These are phyloP conservation scores for Catonia carolina DNA, from an alignment of 2,888 invertebrate species.

Conservation along the genomic window DNA sequence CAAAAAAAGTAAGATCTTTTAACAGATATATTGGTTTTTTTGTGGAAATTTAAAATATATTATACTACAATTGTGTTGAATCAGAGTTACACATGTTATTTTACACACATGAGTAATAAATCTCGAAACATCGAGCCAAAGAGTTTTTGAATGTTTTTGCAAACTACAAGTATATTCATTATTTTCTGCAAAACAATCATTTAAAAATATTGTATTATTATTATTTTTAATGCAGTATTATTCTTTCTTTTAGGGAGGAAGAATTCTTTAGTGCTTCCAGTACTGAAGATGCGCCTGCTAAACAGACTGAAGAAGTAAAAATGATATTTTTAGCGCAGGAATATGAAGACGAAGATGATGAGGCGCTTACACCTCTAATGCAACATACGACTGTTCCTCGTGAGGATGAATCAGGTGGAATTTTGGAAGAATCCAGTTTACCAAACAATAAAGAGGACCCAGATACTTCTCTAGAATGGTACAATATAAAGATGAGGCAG, in stretches of 20 bases:
- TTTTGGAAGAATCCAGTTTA: conserved; percentile 30
- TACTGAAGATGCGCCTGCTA: conserved; percentile 28
- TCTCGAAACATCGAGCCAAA: too few species aligned
- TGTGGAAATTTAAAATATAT: too few species aligned
- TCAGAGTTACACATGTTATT: too few species aligned
- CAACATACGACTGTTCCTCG: conserved; percentile 30
- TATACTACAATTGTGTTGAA: too few species aligned
- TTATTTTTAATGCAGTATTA: too few species aligned
- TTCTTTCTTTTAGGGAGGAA: conserved; percentile 26
- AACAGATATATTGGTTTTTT: too few species aligned
- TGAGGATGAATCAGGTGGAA: conserved; percentile 18
- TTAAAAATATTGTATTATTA: too few species aligned
- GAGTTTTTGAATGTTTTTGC: too few species aligned
- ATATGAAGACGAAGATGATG: conserved; percentile 38
- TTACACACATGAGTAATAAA: too few species aligned
- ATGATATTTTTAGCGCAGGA: conserved; percentile 39
- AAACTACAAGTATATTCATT: too few species aligned
- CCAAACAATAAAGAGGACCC: conserved; percentile 24
- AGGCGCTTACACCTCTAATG: conserved; percentile 19
- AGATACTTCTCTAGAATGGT: conserved; percentile 32
- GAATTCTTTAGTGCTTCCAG: conserved; percentile 34
- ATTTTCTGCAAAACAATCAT: too few species aligned
- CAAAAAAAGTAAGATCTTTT: too few species aligned
- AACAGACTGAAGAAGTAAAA: conserved; percentile 30
- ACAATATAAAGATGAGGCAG: conserved; percentile 33